Percentiles rank a stretch among this genome's conserved stretches.
Conservation (phyloP, 2,888 invertebrate genomes). For the Polymixis flavicincta region DNA sequence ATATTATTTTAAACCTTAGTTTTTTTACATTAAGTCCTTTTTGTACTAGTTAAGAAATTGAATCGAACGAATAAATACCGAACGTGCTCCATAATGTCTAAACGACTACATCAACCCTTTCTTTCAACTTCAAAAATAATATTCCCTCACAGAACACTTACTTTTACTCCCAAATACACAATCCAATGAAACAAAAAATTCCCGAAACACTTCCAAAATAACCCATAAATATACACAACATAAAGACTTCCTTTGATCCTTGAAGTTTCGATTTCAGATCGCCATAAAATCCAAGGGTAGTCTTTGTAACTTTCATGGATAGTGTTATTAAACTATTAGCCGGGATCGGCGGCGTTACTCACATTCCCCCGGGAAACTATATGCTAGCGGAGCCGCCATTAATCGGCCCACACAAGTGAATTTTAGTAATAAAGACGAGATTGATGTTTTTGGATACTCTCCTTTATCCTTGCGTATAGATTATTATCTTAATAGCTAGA, state of each 20-base stretch:
- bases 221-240: slow-evolving; percentile 59
- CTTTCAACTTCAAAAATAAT: slow-evolving; percentile 31
- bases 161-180: slow-evolving; percentile 48
- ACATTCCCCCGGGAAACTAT: slow-evolving; percentile 58
- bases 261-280: slow-evolving; percentile 61
- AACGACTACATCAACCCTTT: slow-evolving; percentile 14
- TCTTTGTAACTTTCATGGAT: slow-evolving; percentile 60
- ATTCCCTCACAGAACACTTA: slow-evolving; percentile 42
- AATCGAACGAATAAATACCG: not conserved
- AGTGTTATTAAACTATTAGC: slow-evolving; percentile 68
- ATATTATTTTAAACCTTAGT: too few relatives aligned
- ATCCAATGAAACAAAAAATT: slow-evolving; percentile 51
- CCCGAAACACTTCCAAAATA: slow-evolving; percentile 48
- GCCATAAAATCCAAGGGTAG: slow-evolving; percentile 62
- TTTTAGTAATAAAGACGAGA: slow-evolving; percentile 56
- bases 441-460: slow-evolving; percentile 45
- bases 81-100: not conserved
- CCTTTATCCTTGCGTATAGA: slow-evolving; percentile 18
- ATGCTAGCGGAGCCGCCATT: slow-evolving; percentile 38
- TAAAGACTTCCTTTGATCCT: slow-evolving; percentile 56
- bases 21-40: too few relatives aligned
- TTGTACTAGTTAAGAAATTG: too few relatives aligned
- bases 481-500: slow-evolving; percentile 13
- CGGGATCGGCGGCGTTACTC: slow-evolving; percentile 48
- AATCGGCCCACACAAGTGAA: slow-evolving; percentile 52